Percentiles rank a stretch among this genome's conserved stretches.
phyloP scores from a whole-genome alignment of 1,140 invertebrate species.

The Hypsibius dujardini region DNA sequence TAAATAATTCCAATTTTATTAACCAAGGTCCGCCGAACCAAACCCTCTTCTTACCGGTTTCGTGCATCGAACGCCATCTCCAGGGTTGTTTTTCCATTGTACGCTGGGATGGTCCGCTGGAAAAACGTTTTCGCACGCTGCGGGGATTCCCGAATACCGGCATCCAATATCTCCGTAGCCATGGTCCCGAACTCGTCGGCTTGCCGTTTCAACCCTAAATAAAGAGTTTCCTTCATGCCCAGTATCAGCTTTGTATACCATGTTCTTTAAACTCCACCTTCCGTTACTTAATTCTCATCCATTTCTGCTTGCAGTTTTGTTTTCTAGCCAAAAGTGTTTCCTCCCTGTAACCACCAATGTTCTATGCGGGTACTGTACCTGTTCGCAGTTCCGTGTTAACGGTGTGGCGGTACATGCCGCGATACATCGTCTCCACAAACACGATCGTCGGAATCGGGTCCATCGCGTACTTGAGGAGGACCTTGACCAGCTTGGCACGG shows the following conservation, averaged over 20 bases:
- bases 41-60: not conserved
- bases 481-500: conserved; percentile 4
- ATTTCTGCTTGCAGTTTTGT: too few relatives aligned
- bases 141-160: not conserved
- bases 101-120: not conserved
- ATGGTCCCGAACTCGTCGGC: conserved; percentile 8
- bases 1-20: too few relatives aligned
- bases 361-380: too few relatives aligned
- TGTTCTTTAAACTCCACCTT: too few relatives aligned
- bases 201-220: not conserved
- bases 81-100: conserved; percentile 4
- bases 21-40: too few relatives aligned
- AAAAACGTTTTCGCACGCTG: not conserved
- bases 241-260: too few relatives aligned
- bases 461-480: not conserved
- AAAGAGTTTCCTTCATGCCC: too few relatives aligned
- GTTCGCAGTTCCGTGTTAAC: not conserved
- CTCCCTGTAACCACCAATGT: too few relatives aligned
- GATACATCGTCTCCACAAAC: not conserved
- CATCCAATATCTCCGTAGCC: not conserved
- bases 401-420: conserved; percentile 1
- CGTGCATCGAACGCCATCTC: conserved; percentile 15
- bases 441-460: not conserved
- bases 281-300: too few relatives aligned
- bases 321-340: too few relatives aligned